These are phyloP conservation scores for Serrognathus titanus DNA, from an alignment of 2,888 invertebrate genomes.

Conservation along the genomic window DNA sequence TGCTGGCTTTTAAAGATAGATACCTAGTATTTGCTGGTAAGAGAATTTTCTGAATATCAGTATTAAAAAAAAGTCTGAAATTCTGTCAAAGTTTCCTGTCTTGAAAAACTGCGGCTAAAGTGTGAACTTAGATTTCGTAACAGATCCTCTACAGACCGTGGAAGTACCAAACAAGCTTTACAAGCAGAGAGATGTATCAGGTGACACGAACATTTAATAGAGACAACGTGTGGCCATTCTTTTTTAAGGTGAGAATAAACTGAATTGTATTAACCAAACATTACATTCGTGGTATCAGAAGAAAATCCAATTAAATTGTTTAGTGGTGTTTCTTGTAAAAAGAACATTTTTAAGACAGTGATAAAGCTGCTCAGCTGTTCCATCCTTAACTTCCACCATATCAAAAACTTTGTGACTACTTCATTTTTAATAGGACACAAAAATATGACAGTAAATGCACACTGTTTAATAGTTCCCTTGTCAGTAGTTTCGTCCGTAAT, in stretches of 20 bases:
- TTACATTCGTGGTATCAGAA: conserved; percentile 34
- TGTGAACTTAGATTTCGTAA: conserved; percentile 31
- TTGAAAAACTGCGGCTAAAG: conserved; percentile 28
- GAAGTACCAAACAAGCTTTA: conserved; percentile 28
- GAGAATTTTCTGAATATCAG: conserved; percentile 36
- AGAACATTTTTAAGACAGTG: conserved; percentile 14
- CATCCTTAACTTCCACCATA: conserved; percentile 21
- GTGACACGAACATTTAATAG: conserved; percentile 37
- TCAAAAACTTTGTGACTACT: conserved; percentile 17
- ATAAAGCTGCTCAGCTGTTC: conserved; percentile 16
- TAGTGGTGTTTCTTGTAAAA: conserved; percentile 17
- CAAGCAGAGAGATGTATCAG: conserved; percentile 28
- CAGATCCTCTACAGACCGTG: conserved; percentile 23
- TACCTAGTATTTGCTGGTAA: conserved; percentile 30
- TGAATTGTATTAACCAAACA: conserved; percentile 28
- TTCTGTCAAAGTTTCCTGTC: conserved; percentile 30
- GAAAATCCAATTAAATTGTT: conserved; percentile 30
- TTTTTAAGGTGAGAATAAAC: conserved; percentile 17
- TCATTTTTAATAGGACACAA: no score
- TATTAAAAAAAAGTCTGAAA: conserved; percentile 37
- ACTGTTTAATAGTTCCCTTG: no score
- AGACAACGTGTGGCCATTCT: conserved; percentile 28
- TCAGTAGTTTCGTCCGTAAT: not conserved
- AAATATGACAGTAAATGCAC: no score
- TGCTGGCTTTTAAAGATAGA: conserved; percentile 37